phyloP scores from a whole-genome alignment of 92 coral and sea anemone species.

The Porites divaricata region DNA sequence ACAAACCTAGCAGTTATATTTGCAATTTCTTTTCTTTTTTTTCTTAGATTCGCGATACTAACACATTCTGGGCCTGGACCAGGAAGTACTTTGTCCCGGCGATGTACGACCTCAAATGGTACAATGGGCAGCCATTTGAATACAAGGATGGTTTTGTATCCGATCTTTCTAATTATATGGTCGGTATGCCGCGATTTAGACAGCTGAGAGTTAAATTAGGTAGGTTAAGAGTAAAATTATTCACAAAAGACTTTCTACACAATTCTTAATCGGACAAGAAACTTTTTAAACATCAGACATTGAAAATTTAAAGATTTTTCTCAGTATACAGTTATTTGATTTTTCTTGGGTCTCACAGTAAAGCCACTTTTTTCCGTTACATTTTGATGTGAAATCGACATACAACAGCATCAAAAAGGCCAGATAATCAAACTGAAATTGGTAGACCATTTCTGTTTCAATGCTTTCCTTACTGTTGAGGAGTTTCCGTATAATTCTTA shows the following conservation, averaged over 20 bases:
- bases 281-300: too few relatives aligned
- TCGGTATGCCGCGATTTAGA: constrained; percentile 92
- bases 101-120: constrained; percentile 80
- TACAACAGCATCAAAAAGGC: too few relatives aligned
- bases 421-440: too few relatives aligned
- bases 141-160: constrained; percentile 91
- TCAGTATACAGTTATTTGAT: too few relatives aligned
- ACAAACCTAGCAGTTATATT: neutral
- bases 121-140: constrained; percentile 81
- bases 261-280: too few relatives aligned
- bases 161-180: constrained; percentile 76
- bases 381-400: too few relatives aligned
- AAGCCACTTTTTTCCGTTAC: too few relatives aligned
- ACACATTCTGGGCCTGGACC: constrained; percentile 78
- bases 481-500: neutral
- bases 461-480: neutral
- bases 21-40: neutral
- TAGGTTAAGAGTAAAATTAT: neutral
- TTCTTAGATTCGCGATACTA: constrained; percentile 46
- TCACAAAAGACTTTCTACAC: too few relatives aligned
- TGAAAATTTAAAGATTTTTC: too few relatives aligned
- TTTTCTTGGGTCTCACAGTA: too few relatives aligned
- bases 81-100: constrained; percentile 63
- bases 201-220: constrained; percentile 86
- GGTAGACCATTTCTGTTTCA: too few relatives aligned